Evolutionary conservation across 2,888 invertebrate species (phyloP), one percentile per base, ranked within the genome.

Genomic region (Spisula subtruncata): DNA sequence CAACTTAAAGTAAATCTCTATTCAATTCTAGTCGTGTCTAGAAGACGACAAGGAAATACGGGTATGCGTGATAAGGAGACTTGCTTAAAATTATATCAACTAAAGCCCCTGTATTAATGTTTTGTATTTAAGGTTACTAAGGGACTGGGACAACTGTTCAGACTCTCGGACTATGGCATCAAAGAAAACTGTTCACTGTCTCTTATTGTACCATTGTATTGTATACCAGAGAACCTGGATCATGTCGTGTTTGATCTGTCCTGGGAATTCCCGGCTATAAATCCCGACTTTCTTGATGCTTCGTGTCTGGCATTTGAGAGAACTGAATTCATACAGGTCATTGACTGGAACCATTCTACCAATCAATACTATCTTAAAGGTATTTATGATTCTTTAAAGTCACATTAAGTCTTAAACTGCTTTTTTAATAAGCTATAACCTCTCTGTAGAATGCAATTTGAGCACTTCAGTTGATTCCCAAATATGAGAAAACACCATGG

Each of bases 221-320:
- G 88, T 48, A 87, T 92, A 54, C 91, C 92, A 29, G 91, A 92
- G 80, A 87, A 90, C 25, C 89, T 92, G 1, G 87, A 92, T 79
- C 92, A 92, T 56, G 92, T 91, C 32, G 92, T 92, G 1, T 92
- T 92, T 82, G 89, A 92, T 56, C 85, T 91, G 16, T 92, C 89
- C 4, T 91, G 92, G 92, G 90, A 89, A 29, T 92, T 91, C 60
- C 92, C 92, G 0, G 87, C 87, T 35, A 12, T 29, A 5, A 88
- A 91, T 25, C 90, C 90, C 5, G 92, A 92, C 41, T 92, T 91
- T 56, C 87, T 91, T 20, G 92, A 92, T 48, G 92, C 92, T n/a
- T 91, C 91, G 14, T 92, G 91, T 41, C 56, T 92, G 4, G 86
- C 90, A 0, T 92, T 92, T 81, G 88, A 90, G 51, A 83, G 75